Evolutionary conservation across 2,888 invertebrate genomes (phyloP), one percentile per base, ranked within the genome.

Genomic region (Suillia variegata): DNA sequence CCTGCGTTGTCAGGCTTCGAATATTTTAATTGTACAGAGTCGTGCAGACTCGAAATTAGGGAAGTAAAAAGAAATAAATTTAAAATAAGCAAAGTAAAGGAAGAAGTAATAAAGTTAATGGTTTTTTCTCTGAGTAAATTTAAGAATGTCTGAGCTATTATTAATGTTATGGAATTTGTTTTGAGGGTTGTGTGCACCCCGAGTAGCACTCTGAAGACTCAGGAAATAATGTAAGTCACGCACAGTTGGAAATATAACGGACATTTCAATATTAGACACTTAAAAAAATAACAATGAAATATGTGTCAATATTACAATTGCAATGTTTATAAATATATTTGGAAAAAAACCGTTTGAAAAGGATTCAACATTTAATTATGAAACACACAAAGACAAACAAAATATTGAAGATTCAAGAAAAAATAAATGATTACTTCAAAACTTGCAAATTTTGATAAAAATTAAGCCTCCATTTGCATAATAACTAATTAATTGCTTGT

Each of bases 401-500:
- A n/a, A n/a, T n/a, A n/a, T n/a, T n/a, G n/a, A n/a, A n/a, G n/a
- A n/a, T n/a, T n/a, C n/a, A n/a, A n/a, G n/a, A n/a, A n/a, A n/a
- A n/a, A n/a, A n/a, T n/a, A n/a, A n/a, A n/a, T n/a, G n/a, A n/a
- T n/a, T n/a, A n/a, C n/a, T n/a, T n/a, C n/a, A n/a, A n/a, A n/a
- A n/a, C n/a, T n/a, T n/a, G 31, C 31, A 6, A 31, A 31, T 31
- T 6, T 12, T 12, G 12, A 31, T 8, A 31, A 8, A 12, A 6
- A 31, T 31, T 31, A 31, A 31, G 31, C 31, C 31, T 31, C 6
- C 31, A 12, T 12, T 6, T 31, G 6, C 12, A 31, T 8, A 38
- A n/a, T 38, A n/a, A 4, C 38, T 47, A 55, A 55, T 55, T 55
- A 55, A 55, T 55, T 55, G 55, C 55, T 31, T 55, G 45, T 21